phyloP scores from a whole-genome alignment of 2,113 vertebrate genomes.

The Hippocampus zosterae region DNA sequence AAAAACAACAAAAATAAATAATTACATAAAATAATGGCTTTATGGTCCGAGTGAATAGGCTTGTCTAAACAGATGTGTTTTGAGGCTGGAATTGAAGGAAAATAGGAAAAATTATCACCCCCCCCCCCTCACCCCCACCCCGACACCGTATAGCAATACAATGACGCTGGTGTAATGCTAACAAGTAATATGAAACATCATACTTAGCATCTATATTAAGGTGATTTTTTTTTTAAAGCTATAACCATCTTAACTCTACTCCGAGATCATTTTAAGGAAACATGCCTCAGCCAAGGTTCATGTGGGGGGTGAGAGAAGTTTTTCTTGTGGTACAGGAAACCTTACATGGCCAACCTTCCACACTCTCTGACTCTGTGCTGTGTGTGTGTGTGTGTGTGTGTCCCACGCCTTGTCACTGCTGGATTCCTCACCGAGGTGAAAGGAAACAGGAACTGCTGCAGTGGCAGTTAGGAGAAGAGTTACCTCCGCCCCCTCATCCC shows the following conservation, averaged over 20 bases:
- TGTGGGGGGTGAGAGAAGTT: constrained; percentile 22
- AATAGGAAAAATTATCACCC: too few species aligned
- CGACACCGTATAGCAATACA: too few species aligned
- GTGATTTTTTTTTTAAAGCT: too few species aligned
- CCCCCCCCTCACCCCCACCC: too few species aligned
- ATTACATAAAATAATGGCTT: too few species aligned
- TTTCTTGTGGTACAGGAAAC: constrained; percentile 36
- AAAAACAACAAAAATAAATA: too few species aligned
- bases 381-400: not conserved
- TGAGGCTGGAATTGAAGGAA: too few species aligned
- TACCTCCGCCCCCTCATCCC: too few species aligned
- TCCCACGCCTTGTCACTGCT: constrained; percentile 41
- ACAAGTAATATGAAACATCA: not conserved
- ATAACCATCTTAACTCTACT: too few species aligned
- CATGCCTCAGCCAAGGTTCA: constrained; percentile 29
- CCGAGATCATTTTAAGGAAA: constrained; percentile 3
- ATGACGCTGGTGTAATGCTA: not conserved
- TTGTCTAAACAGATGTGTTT: too few species aligned
- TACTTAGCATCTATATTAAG: not conserved
- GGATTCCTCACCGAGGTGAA: constrained; percentile 62
- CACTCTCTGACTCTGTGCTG: constrained; percentile 20
- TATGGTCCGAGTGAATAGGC: too few species aligned
- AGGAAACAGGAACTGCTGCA: constrained; percentile 56
- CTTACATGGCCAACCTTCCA: constrained; percentile 59
- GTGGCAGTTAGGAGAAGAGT: not conserved